A percentile compares a stretch with the other conserved stretches of the same genome.
Evolutionary conservation across 2,113 vertebrate genomes (phyloP).

Genomic region (Lanius ludovicianus): DNA sequence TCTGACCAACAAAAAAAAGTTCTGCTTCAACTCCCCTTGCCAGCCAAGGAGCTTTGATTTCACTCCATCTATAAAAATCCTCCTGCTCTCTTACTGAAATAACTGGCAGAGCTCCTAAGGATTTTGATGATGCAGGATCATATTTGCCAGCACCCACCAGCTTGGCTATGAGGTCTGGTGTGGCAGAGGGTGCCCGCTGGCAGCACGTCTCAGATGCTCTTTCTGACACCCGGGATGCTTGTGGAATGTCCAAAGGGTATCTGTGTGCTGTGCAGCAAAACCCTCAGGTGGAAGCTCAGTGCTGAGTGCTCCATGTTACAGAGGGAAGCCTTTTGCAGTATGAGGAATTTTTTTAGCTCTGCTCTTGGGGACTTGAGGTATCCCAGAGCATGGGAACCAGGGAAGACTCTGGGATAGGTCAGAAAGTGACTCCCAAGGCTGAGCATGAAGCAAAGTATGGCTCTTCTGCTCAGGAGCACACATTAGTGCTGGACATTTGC

Average conservation of each 20-base stretch:
- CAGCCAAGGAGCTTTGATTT: neutral
- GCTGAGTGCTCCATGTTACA: rapidly evolving
- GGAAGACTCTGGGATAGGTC: neutral
- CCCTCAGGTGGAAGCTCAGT: rapidly evolving
- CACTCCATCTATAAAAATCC: neutral
- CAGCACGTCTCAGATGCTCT: neutral
- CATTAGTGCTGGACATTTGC: neutral
- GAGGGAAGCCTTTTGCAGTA: neutral
- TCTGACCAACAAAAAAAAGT: neutral
- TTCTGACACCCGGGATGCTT: neutral
- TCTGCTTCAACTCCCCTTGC: neutral
- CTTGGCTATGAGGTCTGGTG: neutral
- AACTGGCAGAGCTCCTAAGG: neutral
- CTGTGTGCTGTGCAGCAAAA: rapidly evolving
- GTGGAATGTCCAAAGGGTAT: rapidly evolving
- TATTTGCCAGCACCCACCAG: neutral
- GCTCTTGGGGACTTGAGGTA: neutral
- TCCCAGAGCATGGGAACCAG: rapidly evolving
- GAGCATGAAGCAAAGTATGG: rapidly evolving
- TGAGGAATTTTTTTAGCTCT: neutral
- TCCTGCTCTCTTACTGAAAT: neutral
- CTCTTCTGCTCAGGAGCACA: neutral
- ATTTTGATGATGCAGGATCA: neutral
- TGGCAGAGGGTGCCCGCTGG: neutral
- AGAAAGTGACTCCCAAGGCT: neutral